Base-by-base conservation (phyloP, 2,888 invertebrate genomes). In the Drosophila imparisetae region DNA sequence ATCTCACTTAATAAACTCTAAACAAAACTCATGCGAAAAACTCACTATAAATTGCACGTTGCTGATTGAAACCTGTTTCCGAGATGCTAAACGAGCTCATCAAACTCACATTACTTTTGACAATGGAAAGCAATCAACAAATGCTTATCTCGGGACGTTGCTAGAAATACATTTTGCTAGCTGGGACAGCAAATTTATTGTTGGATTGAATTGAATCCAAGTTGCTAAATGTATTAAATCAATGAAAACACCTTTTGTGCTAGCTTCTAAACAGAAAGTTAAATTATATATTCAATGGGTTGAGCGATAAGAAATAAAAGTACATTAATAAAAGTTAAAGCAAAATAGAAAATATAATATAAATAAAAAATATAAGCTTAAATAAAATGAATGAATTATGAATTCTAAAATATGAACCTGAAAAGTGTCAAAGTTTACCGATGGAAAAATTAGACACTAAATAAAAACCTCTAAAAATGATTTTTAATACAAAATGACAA, bases 21-120 rank as follows among this genome's bases (percentile, higher is more conserved):
- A 49, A 13, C 36, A 21, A 45, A 29, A 60, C 52, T 50, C 50
- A 54, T 13, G 29, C 45, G 32, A 52, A 57, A 66, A 62, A 69
- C 42, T 74, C 27, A 48, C 21, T 50, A 27, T 48, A 59, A 66
- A 62, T 73, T 78, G 74, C 40, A 58, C 7, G 57, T 29, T n/a
- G 30, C 40, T 70, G 61, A 67, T 67, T 59, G 63, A 69, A 32
- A 49, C 15, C 18, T 27, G 45, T 59, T 50, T 73, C 62, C 62
- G 60, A 52, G 40, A 27, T 27, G 29, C 5, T 7, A 38, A 60
- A 50, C 42, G 21, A 54, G 29, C 7, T 7, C 62, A 27, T 21
- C 7, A 21, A 11, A 36, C n/a, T 40, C 7, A 45, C 11, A 52
- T 29, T n/a, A 15, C 8, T 29, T 42, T n/a, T 13, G 42, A 50